A percentile compares a stretch with the other conserved stretches of the same genome.
These are phyloP conservation scores for Sturnus vulgaris DNA, from an alignment of 2,113 vertebrate genomes.

Conservation along the genomic window DNA sequence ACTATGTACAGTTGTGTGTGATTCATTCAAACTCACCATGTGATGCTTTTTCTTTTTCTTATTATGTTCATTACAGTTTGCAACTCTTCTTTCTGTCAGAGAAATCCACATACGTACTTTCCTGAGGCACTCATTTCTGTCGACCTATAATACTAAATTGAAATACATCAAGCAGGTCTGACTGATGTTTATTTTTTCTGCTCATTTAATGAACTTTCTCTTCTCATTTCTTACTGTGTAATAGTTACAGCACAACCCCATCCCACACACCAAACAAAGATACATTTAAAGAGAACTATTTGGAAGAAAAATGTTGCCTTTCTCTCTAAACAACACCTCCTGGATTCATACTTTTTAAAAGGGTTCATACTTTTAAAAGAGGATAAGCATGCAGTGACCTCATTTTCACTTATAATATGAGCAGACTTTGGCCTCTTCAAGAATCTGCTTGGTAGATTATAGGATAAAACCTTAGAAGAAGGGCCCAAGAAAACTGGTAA, in stretches of 20 bases:
- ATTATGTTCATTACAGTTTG: not conserved
- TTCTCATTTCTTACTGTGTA: not conserved
- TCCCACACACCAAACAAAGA: not conserved
- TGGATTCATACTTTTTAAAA: not conserved
- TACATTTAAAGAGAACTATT: not conserved
- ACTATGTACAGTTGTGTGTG: not conserved
- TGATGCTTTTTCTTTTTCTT: not conserved
- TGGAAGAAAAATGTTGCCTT: not conserved
- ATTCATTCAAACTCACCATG: not conserved
- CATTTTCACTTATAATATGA: not conserved
- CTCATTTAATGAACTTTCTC: not conserved
- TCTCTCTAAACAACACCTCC: not conserved
- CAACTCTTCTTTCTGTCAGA: not conserved
- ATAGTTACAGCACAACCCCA: not conserved
- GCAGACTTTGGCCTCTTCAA: not conserved
- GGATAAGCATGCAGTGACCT: not conserved
- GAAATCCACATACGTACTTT: not conserved
- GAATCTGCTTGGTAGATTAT: not conserved
- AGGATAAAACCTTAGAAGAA: not conserved
- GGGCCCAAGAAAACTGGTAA: not conserved
- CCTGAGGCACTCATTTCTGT: not conserved
- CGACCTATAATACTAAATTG: not conserved
- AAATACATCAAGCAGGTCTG: not conserved
- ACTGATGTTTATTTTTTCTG: not conserved
- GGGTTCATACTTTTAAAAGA: not conserved